Evolutionary conservation across 2,888 invertebrate species (phyloP).

Genomic region (Myopa tessellatipennis): DNA sequence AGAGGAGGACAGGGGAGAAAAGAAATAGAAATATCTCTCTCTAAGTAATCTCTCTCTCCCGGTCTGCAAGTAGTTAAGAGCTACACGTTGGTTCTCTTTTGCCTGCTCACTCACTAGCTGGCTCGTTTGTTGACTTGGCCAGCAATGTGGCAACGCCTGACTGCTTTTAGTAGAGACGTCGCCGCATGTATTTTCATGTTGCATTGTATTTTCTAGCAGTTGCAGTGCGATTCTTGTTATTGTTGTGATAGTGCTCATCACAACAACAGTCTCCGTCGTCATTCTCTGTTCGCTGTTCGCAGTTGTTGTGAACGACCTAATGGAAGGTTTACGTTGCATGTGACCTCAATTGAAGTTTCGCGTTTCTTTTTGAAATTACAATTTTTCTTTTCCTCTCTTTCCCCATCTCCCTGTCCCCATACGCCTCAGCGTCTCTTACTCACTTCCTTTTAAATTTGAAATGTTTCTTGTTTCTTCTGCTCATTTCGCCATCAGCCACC

Average conservation of each 20-base stretch:
- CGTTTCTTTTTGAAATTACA: conserved; percentile 2
- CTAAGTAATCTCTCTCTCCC: no score
- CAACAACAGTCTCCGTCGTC: background rate
- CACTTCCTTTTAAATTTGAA: background rate
- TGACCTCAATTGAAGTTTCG: conserved; percentile 50
- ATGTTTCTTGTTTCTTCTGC: no score
- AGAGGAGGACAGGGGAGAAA: background rate
- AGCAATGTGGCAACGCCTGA: conserved; percentile 9
- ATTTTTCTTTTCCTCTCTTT: background rate
- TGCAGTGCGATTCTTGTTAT: background rate
- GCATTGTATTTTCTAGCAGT: background rate
- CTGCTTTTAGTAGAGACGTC: background rate
- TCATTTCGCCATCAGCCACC: background rate
- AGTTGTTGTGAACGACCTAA: conserved; percentile 21
- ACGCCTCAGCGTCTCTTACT: background rate
- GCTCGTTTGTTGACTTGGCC: background rate
- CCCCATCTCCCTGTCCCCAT: background rate
- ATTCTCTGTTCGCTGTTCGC: background rate
- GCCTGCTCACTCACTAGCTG: background rate
- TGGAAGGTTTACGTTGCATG: conserved; percentile 38
- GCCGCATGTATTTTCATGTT: conserved; percentile 11
- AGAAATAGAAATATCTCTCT: no score
- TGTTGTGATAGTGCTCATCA: conserved; percentile 5
- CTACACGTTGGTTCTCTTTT: background rate
- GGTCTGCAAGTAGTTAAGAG: no score